These are phyloP conservation scores for Cydia splendana DNA, from an alignment of 1,140 invertebrate species.

Conservation along the genomic window DNA sequence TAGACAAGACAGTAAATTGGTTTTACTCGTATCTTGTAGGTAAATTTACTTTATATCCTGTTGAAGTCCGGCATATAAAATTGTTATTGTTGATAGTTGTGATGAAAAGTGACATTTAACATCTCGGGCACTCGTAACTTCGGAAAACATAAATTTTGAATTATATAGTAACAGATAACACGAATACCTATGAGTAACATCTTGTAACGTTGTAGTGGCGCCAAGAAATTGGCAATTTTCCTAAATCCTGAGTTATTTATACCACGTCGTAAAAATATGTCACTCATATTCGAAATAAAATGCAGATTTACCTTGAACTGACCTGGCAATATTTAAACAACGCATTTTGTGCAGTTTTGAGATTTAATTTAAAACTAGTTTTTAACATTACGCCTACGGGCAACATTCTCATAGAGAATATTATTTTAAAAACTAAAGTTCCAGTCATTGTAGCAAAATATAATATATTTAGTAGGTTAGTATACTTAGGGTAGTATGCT, in stretches of 20 bases:
- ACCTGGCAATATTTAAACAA: background rate
- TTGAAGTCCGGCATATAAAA: too few species aligned
- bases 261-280: constrained; percentile 15
- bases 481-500: too few species aligned
- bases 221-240: constrained; percentile 16
- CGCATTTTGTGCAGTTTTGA: background rate
- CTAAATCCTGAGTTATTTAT: constrained; percentile 26
- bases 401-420: too few species aligned
- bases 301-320: background rate
- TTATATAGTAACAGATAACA: background rate
- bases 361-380: too few species aligned
- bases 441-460: too few species aligned
- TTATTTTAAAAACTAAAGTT: too few species aligned
- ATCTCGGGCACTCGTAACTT: background rate
- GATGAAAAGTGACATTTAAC: constrained; percentile 9
- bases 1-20: background rate
- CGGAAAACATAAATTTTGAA: background rate
- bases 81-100: background rate
- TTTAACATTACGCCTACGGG: too few species aligned
- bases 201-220: constrained; percentile 24
- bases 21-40: background rate
- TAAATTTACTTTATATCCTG: too few species aligned
- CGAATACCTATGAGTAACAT: background rate
- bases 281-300: constrained; percentile 24
- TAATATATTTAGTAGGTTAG: too few species aligned